Percentiles rank a stretch among this genome's conserved stretches.
phyloP scores from a whole-genome alignment of 2,888 invertebrate species.

The Labia minor region DNA sequence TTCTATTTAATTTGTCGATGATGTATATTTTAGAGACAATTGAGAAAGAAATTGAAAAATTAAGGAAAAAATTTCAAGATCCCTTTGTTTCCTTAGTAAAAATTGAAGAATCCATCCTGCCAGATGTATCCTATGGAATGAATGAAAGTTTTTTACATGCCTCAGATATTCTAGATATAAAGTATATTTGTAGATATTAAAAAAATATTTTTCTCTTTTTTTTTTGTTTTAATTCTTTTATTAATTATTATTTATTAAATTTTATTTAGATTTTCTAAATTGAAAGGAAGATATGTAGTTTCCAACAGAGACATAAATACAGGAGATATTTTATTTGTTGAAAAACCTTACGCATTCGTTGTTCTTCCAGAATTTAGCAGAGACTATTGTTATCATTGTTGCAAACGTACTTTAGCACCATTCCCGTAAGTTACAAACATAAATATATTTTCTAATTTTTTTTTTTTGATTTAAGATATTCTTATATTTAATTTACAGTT shows the following conservation, averaged over 20 bases:
- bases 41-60: constrained; percentile 31
- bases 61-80: constrained; percentile 25
- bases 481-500: constrained; percentile 40
- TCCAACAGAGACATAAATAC: constrained; percentile 46
- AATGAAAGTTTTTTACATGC: constrained; percentile 44
- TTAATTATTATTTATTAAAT: background rate
- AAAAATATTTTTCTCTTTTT: constrained; percentile 28
- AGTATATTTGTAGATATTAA: constrained; percentile 41
- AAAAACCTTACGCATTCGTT: constrained; percentile 71
- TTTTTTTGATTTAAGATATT: background rate
- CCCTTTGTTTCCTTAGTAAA: constrained; percentile 17
- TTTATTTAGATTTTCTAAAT: constrained; percentile 40
- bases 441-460: background rate
- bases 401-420: constrained; percentile 44
- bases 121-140: constrained; percentile 39
- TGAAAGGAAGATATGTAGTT: constrained; percentile 55
- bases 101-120: constrained; percentile 32
- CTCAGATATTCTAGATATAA: constrained; percentile 43
- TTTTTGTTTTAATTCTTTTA: constrained; percentile 18
- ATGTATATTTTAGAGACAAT: constrained; percentile 31
- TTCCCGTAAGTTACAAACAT: constrained; percentile 55
- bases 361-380: constrained; percentile 44
- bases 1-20: constrained; percentile 27
- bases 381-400: constrained; percentile 64
- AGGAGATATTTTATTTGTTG: constrained; percentile 67